phyloP scores from a whole-genome alignment of 2,888 invertebrate genomes.

The Ornithoptera alexandrae region DNA sequence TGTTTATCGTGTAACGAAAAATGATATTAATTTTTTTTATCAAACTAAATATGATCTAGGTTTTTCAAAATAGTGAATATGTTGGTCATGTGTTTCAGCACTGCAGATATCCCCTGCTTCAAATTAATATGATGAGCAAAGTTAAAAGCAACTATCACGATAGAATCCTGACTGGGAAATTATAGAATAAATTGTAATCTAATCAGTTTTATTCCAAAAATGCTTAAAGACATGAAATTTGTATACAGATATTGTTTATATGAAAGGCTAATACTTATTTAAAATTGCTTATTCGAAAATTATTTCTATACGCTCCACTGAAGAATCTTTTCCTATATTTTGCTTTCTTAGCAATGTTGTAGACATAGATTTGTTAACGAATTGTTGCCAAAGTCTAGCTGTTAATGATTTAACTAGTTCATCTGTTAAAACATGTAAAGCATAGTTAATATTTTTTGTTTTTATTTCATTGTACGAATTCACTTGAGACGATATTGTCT shows the following conservation, averaged over 20 bases:
- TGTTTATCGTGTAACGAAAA: too few species aligned
- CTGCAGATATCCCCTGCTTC: too few species aligned
- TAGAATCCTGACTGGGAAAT: too few species aligned
- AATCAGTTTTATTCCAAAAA: too few species aligned
- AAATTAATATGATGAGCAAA: too few species aligned
- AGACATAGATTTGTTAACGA: not conserved
- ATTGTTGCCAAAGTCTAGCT: slow-evolving; percentile 11
- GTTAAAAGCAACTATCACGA: too few species aligned
- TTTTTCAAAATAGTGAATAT: too few species aligned
- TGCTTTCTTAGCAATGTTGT: not conserved
- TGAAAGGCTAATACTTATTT: not conserved
- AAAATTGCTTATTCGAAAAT: slow-evolving; percentile 6
- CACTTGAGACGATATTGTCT: not conserved
- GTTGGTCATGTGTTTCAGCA: too few species aligned
- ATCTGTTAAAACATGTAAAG: slow-evolving; percentile 8
- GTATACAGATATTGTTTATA: not conserved
- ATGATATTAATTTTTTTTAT: too few species aligned
- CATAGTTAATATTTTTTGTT: slow-evolving; percentile 10
- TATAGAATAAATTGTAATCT: too few species aligned
- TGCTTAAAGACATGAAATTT: too few species aligned
- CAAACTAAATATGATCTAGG: too few species aligned
- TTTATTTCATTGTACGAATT: slow-evolving; percentile 1
- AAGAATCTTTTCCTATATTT: not conserved
- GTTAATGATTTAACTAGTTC: slow-evolving; percentile 17
- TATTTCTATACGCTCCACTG: slow-evolving; percentile 16